Conservation (phyloP, 1,140 invertebrate genomes). For the Bombus polaris region DNA sequence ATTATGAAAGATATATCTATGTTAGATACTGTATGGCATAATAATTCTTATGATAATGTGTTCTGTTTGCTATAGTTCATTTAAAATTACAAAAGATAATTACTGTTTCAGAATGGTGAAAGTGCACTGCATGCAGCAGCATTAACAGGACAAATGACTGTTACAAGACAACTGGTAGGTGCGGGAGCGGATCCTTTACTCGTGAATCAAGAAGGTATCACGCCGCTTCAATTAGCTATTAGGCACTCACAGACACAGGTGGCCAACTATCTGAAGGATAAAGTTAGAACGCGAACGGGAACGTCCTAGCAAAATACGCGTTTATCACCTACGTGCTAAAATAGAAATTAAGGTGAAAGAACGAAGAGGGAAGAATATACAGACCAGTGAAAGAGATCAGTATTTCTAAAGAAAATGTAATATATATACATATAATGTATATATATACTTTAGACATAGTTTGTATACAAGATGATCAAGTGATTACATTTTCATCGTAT, state of each 20-base stretch:
- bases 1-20: neutral
- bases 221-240: slow-evolving; percentile 86
- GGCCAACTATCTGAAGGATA: slow-evolving; percentile 84
- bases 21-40: neutral
- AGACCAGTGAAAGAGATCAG: slow-evolving; percentile 31
- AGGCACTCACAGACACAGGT: slow-evolving; percentile 84
- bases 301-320: slow-evolving; percentile 58
- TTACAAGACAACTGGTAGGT: slow-evolving; percentile 89
- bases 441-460: slow-evolving; percentile 21
- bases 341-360: neutral
- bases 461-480: slow-evolving; percentile 10
- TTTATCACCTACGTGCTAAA: neutral
- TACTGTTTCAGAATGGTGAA: slow-evolving; percentile 91
- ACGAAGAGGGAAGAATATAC: neutral
- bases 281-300: slow-evolving; percentile 74
- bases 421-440: slow-evolving; percentile 3
- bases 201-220: slow-evolving; percentile 88
- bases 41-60: neutral
- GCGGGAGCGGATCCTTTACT: slow-evolving; percentile 87
- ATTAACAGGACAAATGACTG: slow-evolving; percentile 92
- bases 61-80: neutral
- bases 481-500: slow-evolving; percentile 19
- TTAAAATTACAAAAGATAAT: neutral
- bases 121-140: slow-evolving; percentile 94
- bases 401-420: slow-evolving; percentile 50